Percentiles rank a stretch among this genome's conserved stretches.
Conservation (phyloP, 2,888 invertebrate species). For the Smittia sp. region DNA sequence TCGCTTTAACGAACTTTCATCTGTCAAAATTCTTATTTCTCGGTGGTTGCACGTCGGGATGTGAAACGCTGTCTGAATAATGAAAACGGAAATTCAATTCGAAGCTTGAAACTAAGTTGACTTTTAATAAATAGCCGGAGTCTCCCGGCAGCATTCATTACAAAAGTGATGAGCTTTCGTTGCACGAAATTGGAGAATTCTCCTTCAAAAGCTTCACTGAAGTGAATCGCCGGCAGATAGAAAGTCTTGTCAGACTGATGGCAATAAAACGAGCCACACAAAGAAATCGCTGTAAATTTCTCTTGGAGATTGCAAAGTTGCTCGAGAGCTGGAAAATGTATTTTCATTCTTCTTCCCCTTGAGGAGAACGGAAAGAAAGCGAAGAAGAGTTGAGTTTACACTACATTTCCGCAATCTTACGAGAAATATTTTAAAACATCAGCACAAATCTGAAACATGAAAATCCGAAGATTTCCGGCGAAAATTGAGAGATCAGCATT, state of each 20-base stretch:
- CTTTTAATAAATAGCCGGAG: background rate
- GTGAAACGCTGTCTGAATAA: conserved; percentile 15
- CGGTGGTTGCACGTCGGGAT: background rate
- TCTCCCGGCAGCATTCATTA: conserved; percentile 6
- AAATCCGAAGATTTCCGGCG: background rate
- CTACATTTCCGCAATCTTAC: conserved; percentile 24
- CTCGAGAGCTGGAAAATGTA: background rate
- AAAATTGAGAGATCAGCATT: background rate
- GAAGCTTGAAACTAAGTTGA: background rate
- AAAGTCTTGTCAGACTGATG: background rate
- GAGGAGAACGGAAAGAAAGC: background rate
- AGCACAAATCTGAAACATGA: conserved; percentile 5
- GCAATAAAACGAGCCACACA: background rate
- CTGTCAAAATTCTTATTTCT: conserved; percentile 11
- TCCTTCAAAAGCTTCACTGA: too few relatives aligned
- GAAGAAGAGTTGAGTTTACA: background rate
- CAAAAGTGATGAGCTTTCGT: conserved; percentile 6
- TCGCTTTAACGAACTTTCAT: conserved; percentile 23
- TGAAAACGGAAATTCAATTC: conserved; percentile 19
- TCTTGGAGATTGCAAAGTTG: background rate
- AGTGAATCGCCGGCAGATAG: background rate
- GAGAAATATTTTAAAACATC: background rate
- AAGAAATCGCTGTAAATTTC: background rate
- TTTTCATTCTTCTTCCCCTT: background rate
- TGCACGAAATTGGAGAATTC: background rate